Evolutionary conservation across 2,888 invertebrate species (phyloP).

Genomic region (Diaperis boleti): DNA sequence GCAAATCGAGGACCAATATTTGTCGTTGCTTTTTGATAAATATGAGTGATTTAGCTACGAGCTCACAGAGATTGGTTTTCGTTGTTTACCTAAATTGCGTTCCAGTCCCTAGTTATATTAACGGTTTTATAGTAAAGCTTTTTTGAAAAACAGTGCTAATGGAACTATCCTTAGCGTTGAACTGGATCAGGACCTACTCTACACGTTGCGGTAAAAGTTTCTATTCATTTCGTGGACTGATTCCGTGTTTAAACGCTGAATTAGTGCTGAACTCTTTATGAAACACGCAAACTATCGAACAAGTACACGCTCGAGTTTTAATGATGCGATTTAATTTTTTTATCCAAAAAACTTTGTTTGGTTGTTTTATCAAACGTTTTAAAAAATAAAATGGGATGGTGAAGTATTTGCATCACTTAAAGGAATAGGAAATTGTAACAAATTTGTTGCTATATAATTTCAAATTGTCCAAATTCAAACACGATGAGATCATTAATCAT

Average conservation of each 20-base stretch:
- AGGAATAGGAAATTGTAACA: too few relatives aligned
- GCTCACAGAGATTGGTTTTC: slow-evolving; percentile 20
- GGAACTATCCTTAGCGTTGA: too few relatives aligned
- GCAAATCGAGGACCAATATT: slow-evolving; percentile 29
- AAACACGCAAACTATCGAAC: slow-evolving; percentile 4
- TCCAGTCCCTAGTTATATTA: neutral
- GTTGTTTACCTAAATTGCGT: neutral
- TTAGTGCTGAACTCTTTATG: slow-evolving; percentile 1
- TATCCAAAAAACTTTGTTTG: too few relatives aligned
- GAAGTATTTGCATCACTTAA: too few relatives aligned
- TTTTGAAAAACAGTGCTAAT: too few relatives aligned
- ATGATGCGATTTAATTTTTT: neutral
- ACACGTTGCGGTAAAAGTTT: slow-evolving; percentile 1
- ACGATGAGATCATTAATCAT: too few relatives aligned
- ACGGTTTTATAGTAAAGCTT: neutral
- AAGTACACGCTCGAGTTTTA: neutral
- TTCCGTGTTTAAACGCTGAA: neutral
- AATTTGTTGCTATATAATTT: too few relatives aligned
- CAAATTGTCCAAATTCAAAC: too few relatives aligned
- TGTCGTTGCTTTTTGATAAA: slow-evolving; percentile 19
- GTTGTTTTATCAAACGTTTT: too few relatives aligned
- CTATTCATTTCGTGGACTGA: neutral
- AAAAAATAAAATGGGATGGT: too few relatives aligned
- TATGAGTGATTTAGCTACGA: neutral
- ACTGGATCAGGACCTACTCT: too few relatives aligned